Base-by-base conservation (phyloP, 53 echinoderm and acorn worm species). In the Paracentrotus lividus region DNA sequence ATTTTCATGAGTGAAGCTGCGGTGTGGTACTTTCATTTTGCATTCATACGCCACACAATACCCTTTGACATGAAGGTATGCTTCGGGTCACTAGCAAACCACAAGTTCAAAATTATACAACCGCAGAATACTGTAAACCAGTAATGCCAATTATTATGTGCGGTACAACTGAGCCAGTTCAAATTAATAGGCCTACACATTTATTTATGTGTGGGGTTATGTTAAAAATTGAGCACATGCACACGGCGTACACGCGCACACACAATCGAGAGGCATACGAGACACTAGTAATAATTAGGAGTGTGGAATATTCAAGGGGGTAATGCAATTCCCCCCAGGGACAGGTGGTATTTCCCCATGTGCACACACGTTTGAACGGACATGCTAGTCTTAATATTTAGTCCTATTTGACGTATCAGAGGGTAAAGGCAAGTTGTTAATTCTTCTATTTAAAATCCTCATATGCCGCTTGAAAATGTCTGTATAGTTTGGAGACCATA, bases 21-120 rank as follows among this genome's bases (percentile, higher is more conserved):
- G 72, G 72, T 64, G 64, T 21, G 72, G 72, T 72, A 72, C 72
- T 72, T 72, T 72, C 72, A 40, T 72, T 72, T 72, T 72, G 72
- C 72, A 72, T 72, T 72, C 72, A 40, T 40, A 40, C 72, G 40
- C 38, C 21, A 20, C 16, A 72, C 40, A 72, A 72, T 40, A 72
- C 38, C 32, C 72, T 72, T 69, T 72, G 72, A 72, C 72, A 72
- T 40, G 72, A 3, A 38, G 72, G 40, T 40, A 72, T 72, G 72
- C 72, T 21, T 14, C 15, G 18, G 72, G 72, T 72, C 72, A 40
- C 38, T 16, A 72, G 4, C 18, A 36, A 72, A 38, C 72, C 40
- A 38, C 36, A 72, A 72, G 72, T 72, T 72, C 72, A 72, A 15
- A 18, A 64, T 6, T 40, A 72, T 72, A 72, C 36, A 18, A 72